Evolutionary conservation across 2,113 vertebrate species (phyloP), one percentile per base, ranked within the genome.

Genomic region (Gopherus evgoodei): DNA sequence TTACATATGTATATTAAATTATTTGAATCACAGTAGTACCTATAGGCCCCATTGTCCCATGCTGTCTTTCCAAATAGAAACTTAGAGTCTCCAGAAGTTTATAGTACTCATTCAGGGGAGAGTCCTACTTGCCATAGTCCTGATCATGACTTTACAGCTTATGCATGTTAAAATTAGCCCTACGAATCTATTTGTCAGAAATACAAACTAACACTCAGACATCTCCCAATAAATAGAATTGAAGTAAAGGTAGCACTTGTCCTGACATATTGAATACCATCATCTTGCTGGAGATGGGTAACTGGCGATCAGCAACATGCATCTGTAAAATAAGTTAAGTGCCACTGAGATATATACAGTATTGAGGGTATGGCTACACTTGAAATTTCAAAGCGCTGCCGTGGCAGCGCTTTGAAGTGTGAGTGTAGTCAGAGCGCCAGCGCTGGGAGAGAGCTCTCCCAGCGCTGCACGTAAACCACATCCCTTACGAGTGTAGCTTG

Each of bases 231-330:
- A 94, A 96, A 95, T 92, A 96, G 94, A 92, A 95, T 12, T 75
- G 69, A 75, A 42, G 69, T 84, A 91, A 94, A 93, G 72, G n/a
- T 54, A 22, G 65, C 89, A 87, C 27, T 47, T 87, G 88, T 90
- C 8, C 7, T 81, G 85, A 91, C n/a, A 4, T 92, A 88, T 92
- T 96, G 91, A 93, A 87, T 85, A 88, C 65, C 81, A n/a, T 91
- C 95, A 94, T 96, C 89, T 92, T 91, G 75, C 94, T 92, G 57
- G 81, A 95, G 96, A 93, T 85, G 81, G 90, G 49, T 96, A 95
- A 96, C 84, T 86, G 89, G 90, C 72, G 49, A 92, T 65, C n/a
- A 11, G 90, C 69, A 96, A 21, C 56, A 80, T 92, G 91, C 95
- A 93, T 97, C 81, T 92, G 62, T 35, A 69, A 69, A n/a, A 69